phyloP scores from a whole-genome alignment of 2,113 vertebrate species.

The Nothocercus nigrocapillus region DNA sequence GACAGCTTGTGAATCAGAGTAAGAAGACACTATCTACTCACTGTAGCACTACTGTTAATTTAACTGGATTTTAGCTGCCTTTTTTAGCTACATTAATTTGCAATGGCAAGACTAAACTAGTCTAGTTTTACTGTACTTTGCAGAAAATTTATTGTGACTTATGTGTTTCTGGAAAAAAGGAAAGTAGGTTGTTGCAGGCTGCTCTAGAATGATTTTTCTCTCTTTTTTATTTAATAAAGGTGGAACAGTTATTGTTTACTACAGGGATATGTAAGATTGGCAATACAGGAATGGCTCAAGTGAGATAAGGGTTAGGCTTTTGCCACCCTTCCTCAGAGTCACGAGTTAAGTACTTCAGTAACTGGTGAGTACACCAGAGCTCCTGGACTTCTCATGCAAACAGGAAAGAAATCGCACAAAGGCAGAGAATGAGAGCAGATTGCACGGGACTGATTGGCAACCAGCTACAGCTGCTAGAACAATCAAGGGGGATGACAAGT shows the following conservation, averaged over 20 bases:
- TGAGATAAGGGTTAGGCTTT: neutral
- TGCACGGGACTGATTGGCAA: constrained; percentile 9
- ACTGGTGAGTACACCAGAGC: neutral
- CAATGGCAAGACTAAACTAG: constrained; percentile 27
- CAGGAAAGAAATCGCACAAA: neutral
- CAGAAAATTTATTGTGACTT: constrained; percentile 42
- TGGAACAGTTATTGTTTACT: neutral
- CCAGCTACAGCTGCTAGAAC: constrained; percentile 1
- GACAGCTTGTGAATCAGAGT: neutral
- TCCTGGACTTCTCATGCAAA: neutral
- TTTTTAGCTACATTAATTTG: constrained; percentile 43
- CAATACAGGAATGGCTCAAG: neutral
- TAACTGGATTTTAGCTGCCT: constrained; percentile 34
- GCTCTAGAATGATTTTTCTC: neutral
- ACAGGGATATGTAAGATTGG: neutral
- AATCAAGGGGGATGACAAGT: neutral
- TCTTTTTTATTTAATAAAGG: neutral
- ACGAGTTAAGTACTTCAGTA: neutral
- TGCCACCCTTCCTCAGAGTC: neutral
- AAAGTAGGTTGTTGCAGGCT: neutral
- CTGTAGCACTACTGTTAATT: constrained; percentile 9
- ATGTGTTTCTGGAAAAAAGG: neutral
- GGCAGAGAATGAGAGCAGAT: neutral
- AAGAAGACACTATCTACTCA: neutral
- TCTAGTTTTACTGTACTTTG: constrained; percentile 42